A percentile compares a stretch with the other conserved stretches of the same genome.
Evolutionary conservation across 2,113 vertebrate genomes (phyloP).

Genomic region (Gallinago paraguaiae): DNA sequence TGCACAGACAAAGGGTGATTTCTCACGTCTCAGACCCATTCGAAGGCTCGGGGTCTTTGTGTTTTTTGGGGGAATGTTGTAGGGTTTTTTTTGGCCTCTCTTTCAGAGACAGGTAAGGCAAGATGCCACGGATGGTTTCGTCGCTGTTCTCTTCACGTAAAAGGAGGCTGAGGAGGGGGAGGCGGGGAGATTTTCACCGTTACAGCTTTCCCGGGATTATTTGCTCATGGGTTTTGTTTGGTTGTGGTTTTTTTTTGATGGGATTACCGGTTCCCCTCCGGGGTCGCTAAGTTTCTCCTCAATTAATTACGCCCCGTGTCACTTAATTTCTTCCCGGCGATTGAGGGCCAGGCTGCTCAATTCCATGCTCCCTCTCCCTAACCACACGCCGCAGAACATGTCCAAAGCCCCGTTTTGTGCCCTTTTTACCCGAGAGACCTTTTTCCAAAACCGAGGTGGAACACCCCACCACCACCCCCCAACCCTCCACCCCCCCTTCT

Average conservation of each 20-base stretch:
- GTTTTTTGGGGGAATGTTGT: background rate
- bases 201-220: constrained; percentile 27
- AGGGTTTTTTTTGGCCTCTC: background rate
- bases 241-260: background rate
- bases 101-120: constrained; percentile 28
- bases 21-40: background rate
- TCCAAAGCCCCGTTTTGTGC: constrained; percentile 36
- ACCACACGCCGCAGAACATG: constrained; percentile 1
- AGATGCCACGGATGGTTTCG: constrained; percentile 2
- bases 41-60: background rate
- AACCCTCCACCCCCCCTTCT: no score
- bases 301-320: constrained; percentile 35
- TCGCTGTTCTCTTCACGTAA: constrained; percentile 6
- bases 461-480: background rate
- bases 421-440: constrained; percentile 47
- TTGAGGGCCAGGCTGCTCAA: constrained; percentile 42
- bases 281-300: constrained; percentile 24
- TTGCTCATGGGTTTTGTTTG: background rate
- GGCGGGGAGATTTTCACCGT: constrained; percentile 29
- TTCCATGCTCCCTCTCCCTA: constrained; percentile 9
- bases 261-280: constrained; percentile 40
- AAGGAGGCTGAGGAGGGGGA: constrained; percentile 34
- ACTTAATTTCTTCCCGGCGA: constrained; percentile 12
- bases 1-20: background rate
- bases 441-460: background rate